phyloP scores from a whole-genome alignment of 2,113 vertebrate species.

The Sceloporus tristichus region DNA sequence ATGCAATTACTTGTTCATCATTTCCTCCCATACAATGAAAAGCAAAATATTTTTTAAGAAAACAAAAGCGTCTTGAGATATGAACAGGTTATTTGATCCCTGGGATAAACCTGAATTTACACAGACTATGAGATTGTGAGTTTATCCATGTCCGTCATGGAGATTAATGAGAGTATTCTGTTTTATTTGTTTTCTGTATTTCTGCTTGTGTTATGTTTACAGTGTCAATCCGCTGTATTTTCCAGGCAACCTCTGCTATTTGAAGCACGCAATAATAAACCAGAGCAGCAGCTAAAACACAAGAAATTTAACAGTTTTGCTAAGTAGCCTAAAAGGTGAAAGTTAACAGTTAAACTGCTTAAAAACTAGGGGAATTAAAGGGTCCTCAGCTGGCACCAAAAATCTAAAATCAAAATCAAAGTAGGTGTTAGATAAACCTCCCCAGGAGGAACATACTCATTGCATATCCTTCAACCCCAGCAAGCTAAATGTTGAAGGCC shows the following conservation, averaged over 20 bases:
- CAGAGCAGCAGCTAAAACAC: neutral
- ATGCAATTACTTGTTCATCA: neutral
- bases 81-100: neutral
- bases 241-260: neutral
- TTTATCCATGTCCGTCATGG: neutral
- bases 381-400: neutral
- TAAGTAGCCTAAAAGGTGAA: neutral
- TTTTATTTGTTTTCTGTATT: neutral
- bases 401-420: neutral
- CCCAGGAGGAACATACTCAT: neutral
- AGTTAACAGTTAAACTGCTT: neutral
- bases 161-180: neutral
- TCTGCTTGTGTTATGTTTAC: neutral
- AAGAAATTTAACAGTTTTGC: neutral
- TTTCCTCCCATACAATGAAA: neutral
- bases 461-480: neutral
- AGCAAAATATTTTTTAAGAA: neutral
- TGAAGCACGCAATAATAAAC: neutral
- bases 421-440: neutral
- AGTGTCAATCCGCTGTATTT: neutral
- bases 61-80: neutral
- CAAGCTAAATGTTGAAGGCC: too few relatives aligned
- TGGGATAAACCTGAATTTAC: neutral
- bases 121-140: neutral
- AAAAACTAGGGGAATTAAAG: neutral